phyloP scores from a whole-genome alignment of 2,888 invertebrate genomes.

The Saturnia pavonia region DNA sequence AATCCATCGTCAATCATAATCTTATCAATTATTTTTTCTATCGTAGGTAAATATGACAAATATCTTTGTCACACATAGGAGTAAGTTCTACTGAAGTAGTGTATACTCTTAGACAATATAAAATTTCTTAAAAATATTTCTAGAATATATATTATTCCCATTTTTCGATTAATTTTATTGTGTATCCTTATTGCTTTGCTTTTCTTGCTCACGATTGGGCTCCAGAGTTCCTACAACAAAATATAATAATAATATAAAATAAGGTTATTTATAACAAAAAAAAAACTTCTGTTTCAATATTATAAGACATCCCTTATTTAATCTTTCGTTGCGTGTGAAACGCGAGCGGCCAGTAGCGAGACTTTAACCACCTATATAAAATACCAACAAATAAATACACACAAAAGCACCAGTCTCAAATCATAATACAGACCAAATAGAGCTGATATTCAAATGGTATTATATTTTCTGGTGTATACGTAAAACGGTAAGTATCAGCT shows the following conservation, averaged over 20 bases:
- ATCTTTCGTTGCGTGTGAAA: constrained; percentile 79
- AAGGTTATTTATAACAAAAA: constrained; percentile 19
- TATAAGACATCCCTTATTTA: constrained; percentile 70
- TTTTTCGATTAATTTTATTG: neutral
- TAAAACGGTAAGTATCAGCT: constrained; percentile 50
- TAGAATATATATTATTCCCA: no score
- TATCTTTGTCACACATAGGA: no score
- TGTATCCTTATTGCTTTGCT: neutral
- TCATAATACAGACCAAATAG: constrained; percentile 37
- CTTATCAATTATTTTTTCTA: no score
- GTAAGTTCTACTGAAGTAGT: no score
- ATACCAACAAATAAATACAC: neutral
- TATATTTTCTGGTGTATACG: constrained; percentile 22
- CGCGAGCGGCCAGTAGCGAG: constrained; percentile 72
- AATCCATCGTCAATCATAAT: no score
- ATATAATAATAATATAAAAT: neutral
- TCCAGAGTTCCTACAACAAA: neutral
- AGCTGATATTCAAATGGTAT: constrained; percentile 28
- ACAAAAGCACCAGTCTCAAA: constrained; percentile 23
- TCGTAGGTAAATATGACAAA: no score
- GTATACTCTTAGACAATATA: no score
- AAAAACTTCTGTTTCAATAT: constrained; percentile 57
- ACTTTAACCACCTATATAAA: constrained; percentile 54
- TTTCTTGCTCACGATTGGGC: neutral
- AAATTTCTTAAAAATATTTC: no score